A percentile compares a stretch with the other conserved stretches of the same genome.
Evolutionary conservation across 2,888 invertebrate genomes (phyloP).

Genomic region (Smittia aterrima): DNA sequence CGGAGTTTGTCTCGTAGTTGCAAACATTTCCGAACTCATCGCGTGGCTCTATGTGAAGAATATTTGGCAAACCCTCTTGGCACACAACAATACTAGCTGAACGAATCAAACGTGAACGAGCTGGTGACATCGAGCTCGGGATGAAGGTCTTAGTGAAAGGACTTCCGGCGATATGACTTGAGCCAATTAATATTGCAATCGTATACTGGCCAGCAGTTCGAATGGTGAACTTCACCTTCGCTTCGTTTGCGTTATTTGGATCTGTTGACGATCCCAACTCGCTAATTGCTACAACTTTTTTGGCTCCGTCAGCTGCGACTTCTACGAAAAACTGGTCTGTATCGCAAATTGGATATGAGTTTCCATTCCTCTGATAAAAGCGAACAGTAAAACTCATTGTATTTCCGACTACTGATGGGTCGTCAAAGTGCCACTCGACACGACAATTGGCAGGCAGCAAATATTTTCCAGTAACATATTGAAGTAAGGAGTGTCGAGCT

Average conservation of each 20-base stretch:
- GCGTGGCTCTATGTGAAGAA: constrained; percentile 82
- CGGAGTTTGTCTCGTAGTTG: constrained; percentile 59
- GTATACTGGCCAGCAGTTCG: constrained; percentile 86
- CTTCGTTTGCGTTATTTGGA: constrained; percentile 80
- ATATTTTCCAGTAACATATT: constrained; percentile 90
- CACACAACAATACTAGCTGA: constrained; percentile 83
- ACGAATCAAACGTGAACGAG: constrained; percentile 70
- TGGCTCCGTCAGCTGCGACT: constrained; percentile 80
- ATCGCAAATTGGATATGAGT: constrained; percentile 92
- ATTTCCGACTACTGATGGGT: constrained; percentile 84
- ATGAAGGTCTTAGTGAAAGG: constrained; percentile 81
- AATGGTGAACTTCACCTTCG: constrained; percentile 88
- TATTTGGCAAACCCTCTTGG: constrained; percentile 71
- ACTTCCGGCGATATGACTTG: constrained; percentile 78
- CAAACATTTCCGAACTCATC: constrained; percentile 90
- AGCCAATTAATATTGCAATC: constrained; percentile 79
- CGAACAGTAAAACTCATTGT: constrained; percentile 88
- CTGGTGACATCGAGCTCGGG: constrained; percentile 80
- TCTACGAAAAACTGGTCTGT: constrained; percentile 85
- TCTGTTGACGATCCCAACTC: constrained; percentile 84
- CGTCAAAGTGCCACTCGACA: constrained; percentile 82
- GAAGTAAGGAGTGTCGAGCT: constrained; percentile 82
- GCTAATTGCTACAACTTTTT: constrained; percentile 78
- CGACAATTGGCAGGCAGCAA: constrained; percentile 83
- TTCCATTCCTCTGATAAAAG: constrained; percentile 90